Evolutionary conservation across 2,113 vertebrate species (phyloP), one percentile per base, ranked within the genome.

Genomic region (Tachysurus vachellii): DNA sequence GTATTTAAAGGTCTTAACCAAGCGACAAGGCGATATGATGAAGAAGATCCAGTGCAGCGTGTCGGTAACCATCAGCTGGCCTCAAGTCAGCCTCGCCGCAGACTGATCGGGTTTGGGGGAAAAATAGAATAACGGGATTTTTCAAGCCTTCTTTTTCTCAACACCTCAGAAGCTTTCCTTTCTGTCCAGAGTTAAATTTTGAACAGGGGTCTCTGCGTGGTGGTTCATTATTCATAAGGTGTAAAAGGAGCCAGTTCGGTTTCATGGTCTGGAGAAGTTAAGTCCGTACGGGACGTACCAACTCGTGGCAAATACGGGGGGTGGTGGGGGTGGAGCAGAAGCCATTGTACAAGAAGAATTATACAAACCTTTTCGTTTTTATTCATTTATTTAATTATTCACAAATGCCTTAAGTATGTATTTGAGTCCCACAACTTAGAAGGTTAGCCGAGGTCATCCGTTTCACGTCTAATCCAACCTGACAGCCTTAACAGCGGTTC

Each of bases 221-320:
- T 82, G 83, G 89, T 94, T 89, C 91, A 94, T 94, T 94, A 94
- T 94, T 94, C 88, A 94, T 91, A 66, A 88, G 83, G 89, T 93
- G 92, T 91, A 94, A 94, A 92, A 91, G 90, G 92, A 94, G 75
- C 91, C 92, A 88, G 91, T 93, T 94, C 90, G 83, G 88, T 93
- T 92, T 93, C 89, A 90, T 76, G 75, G 77, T 44, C 84, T 82
- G 76, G 82, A 5, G 71, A 92, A 85, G 54, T 26, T 13, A 92
- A 85, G 54, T 26, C 13, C 50, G 23, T 80, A 86, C 68, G 64
- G 85, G 61, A 70, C 53, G 31, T 61, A 61, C 47, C 42, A 64
- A 42, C 17, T 14, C 5, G 6, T 26, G 56, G 66, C 36, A 62
- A 54, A 44, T 53, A 42, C 11, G 19, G 17, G 66, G 64, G 42